Evolutionary conservation across 2,888 invertebrate species (phyloP).

Genomic region (Spilosoma lubricipeda): DNA sequence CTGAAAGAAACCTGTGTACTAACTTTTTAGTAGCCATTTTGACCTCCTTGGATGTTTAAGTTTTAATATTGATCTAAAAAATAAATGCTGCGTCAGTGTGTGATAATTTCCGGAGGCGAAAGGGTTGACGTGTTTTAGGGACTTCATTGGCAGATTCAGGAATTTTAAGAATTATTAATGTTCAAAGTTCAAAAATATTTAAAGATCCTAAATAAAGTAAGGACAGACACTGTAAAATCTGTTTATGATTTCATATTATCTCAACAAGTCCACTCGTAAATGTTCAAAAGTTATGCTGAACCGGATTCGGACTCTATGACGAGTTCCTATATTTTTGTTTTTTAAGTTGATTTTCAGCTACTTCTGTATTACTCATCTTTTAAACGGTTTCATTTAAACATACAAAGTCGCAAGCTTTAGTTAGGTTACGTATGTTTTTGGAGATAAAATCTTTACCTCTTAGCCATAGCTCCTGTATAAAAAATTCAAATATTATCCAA

Average conservation of each 20-base stretch:
- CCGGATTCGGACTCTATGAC: too few relatives aligned
- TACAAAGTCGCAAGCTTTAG: neutral
- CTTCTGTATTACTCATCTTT: neutral
- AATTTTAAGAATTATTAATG: neutral
- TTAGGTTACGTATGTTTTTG: neutral
- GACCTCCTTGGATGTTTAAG: neutral
- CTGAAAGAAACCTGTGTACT: neutral
- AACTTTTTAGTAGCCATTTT: neutral
- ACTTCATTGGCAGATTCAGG: neutral
- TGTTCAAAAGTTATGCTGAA: neutral
- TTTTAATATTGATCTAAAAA: neutral
- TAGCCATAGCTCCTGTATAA: neutral
- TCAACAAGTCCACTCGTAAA: neutral
- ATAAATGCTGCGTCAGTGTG: neutral
- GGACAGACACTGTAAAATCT: neutral
- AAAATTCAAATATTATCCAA: neutral
- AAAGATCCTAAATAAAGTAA: neutral
- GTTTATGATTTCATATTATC: neutral
- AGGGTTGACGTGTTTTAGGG: neutral
- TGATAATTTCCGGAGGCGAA: neutral
- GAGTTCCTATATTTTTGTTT: too few relatives aligned
- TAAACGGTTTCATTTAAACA: too few relatives aligned
- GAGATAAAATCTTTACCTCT: neutral
- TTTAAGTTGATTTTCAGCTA: neutral
- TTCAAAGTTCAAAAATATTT: neutral